Conservation (phyloP, 2,113 vertebrate species). For the Orientallactaga bullata region DNA sequence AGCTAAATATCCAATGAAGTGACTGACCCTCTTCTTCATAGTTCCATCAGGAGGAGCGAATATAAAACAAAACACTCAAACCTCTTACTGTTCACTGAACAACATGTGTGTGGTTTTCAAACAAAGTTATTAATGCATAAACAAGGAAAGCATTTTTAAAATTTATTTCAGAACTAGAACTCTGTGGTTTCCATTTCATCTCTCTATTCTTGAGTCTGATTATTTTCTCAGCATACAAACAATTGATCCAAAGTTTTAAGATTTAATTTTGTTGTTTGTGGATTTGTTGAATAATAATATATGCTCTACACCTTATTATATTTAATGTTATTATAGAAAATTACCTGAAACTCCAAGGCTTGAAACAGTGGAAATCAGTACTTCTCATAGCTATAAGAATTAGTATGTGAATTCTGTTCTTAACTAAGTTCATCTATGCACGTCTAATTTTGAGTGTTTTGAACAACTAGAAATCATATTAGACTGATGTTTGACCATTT, state of each 20-base stretch:
- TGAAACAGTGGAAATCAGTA: not conserved
- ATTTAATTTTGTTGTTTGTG: not conserved
- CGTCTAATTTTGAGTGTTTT: not conserved
- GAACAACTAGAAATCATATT: accelerated
- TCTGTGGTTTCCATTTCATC: not conserved
- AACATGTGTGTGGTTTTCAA: not conserved
- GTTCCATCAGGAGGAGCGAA: not conserved
- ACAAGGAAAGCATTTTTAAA: not conserved
- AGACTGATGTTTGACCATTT: accelerated
- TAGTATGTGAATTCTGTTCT: not conserved
- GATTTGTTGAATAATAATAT: not conserved
- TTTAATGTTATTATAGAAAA: not conserved
- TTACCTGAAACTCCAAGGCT: not conserved
- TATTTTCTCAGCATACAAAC: not conserved
- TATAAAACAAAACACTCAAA: not conserved
- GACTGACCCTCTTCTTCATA: not conserved
- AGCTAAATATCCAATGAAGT: not conserved
- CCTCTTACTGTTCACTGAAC: not conserved
- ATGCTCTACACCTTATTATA: not conserved
- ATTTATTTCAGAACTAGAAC: not conserved
- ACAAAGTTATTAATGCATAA: not conserved
- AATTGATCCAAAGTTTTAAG: not conserved
- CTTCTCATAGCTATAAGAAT: not conserved
- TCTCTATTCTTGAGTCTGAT: not conserved
- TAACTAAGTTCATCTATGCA: not conserved